Base-by-base conservation (phyloP, 2,888 invertebrate species). In the Apodemia mormo region DNA sequence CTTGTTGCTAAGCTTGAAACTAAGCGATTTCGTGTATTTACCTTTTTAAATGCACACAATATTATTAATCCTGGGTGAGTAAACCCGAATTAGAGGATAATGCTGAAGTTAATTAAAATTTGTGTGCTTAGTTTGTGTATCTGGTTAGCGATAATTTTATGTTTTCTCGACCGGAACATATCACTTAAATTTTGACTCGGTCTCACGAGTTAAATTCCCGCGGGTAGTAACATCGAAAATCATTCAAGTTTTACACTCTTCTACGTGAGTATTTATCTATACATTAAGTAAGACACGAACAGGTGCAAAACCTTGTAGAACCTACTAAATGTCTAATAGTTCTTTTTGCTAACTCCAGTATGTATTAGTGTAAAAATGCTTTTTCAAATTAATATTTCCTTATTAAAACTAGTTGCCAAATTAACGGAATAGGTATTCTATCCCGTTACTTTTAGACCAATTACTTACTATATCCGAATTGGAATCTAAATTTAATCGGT, bases 1-100 rank as follows among this genome's bases (percentile, higher is more conserved):
- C 82, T 84, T 81, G 86, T 84, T 85, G 87, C 76, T 79, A 79
- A 76, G 78, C 76, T 76, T 77, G 76, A 72, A 80, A 80, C 79
- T 83, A 82, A 82, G 82, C 77, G 75, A 70, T 75, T 78, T 70
- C 65, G 65, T 30, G 49, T 43, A 5, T 61, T 5, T 61, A 58
- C 45, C 56, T 68, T 40, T 64, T 22, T 29, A 22, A 58, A 52
- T 56, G 45, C n/a, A 54, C n/a, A 12, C 40, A 65, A 40, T 30
- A 52, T 61, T 7, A 40, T 7, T 29, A 68, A 61, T 7, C 22
- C 68, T 68, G n/a, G 61, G 33, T 61, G 29, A n/a, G 45, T 22
- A 8, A 54, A 22, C 45, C 7, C 6, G 2, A 37, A n/a, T 37
- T 14, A n/a, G 64, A 64, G 2, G 64, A 7, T 64, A 54, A 37